phyloP scores from a whole-genome alignment of 2,797 vertebrate genomes.

The Acipenser ruthenus region DNA sequence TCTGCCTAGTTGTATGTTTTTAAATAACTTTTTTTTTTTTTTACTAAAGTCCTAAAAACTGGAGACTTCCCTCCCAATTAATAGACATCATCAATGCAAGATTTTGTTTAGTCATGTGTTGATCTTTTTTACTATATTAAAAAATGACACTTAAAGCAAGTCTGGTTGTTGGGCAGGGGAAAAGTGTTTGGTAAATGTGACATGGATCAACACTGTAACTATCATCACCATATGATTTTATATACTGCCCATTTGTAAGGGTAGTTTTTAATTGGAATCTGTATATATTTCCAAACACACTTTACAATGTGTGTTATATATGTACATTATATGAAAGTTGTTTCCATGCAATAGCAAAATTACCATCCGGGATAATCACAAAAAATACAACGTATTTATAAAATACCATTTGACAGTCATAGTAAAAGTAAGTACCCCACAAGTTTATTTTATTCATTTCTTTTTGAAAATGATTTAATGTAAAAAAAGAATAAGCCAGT shows the following conservation, averaged over 20 bases:
- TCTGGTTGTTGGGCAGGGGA: constrained; percentile 23
- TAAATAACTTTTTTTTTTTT: neutral
- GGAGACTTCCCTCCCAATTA: constrained; percentile 2
- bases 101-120: neutral
- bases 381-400: constrained; percentile 29
- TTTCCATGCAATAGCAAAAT: constrained; percentile 18
- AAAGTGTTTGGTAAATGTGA: constrained; percentile 26
- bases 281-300: constrained; percentile 25
- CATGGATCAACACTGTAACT: constrained; percentile 39
- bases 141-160: constrained; percentile 27
- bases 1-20: neutral
- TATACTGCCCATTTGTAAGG: constrained; percentile 32
- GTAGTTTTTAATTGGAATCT: constrained; percentile 32
- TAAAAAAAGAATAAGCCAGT: neutral
- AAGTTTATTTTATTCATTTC: constrained; percentile 13
- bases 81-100: neutral
- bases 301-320: constrained; percentile 30
- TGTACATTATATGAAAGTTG: constrained; percentile 31
- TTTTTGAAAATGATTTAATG: constrained; percentile 9
- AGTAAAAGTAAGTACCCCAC: constrained; percentile 20
- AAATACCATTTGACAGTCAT: constrained; percentile 65
- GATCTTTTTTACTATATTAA: constrained; percentile 9
- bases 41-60: neutral
- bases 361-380: constrained; percentile 22
- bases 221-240: constrained; percentile 38